Conservation (phyloP, 2,113 vertebrate genomes). For the Onychostoma macrolepis region DNA sequence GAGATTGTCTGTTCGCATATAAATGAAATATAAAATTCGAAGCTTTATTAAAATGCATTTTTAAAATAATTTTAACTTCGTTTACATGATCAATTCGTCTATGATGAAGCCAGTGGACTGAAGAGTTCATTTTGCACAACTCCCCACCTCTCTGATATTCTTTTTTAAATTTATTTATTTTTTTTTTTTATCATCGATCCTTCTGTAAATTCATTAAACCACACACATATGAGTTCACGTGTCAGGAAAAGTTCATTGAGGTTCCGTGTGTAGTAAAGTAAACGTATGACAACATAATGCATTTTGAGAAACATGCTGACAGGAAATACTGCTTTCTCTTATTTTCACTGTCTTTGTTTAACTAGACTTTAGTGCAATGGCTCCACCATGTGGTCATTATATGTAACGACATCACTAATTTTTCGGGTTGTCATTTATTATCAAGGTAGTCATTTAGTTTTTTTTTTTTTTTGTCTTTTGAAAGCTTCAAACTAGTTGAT, state of each 20-base stretch:
- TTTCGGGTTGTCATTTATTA: not conserved
- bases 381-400: slow-evolving; percentile 39
- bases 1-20: slow-evolving; percentile 42
- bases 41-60: slow-evolving; percentile 45
- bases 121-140: not conserved
- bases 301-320: not conserved
- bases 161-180: no score
- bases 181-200: not conserved
- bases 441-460: not conserved
- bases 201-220: no score
- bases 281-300: not conserved
- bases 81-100: not conserved
- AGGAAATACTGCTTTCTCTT: not conserved
- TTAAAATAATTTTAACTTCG: not conserved
- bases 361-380: not conserved
- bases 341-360: not conserved
- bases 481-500: no score
- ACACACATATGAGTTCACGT: not conserved
- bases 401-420: not conserved
- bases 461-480: not conserved
- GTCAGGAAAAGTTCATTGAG: not conserved
- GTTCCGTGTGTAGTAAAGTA: not conserved
- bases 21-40: slow-evolving; percentile 49
- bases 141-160: not conserved
- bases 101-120: not conserved